A percentile compares a stretch with the other conserved stretches of the same genome.
These are phyloP conservation scores for Melinaea menophilus DNA, from an alignment of 2,888 invertebrate species.

Conservation along the genomic window DNA sequence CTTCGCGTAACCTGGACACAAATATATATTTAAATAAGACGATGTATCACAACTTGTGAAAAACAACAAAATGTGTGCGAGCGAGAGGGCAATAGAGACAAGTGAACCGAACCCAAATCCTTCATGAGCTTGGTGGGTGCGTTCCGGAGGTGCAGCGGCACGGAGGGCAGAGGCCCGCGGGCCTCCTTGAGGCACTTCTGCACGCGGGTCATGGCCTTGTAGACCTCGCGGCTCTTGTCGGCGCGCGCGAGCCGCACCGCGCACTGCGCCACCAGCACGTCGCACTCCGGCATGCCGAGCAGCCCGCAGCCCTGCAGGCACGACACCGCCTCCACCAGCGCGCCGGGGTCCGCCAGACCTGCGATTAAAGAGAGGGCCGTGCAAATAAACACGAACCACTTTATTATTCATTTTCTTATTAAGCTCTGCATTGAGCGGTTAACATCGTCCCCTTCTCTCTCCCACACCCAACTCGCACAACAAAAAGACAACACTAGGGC, in stretches of 20 bases:
- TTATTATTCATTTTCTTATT: background rate
- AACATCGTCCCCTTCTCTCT: background rate
- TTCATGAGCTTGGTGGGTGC: constrained; percentile 89
- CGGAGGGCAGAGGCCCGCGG: constrained; percentile 83
- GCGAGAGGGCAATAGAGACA: background rate
- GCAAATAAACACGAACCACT: background rate
- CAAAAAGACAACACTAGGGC: background rate
- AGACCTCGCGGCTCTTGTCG: constrained; percentile 83
- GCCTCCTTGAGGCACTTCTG: constrained; percentile 78
- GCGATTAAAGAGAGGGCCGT: constrained; percentile 13
- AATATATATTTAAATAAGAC: constrained; percentile 6
- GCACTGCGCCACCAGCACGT: constrained; percentile 86
- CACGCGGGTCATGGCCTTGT: constrained; percentile 78
- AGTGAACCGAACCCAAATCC: constrained; percentile 76
- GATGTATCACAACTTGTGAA: too few relatives aligned
- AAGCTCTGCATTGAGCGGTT: background rate
- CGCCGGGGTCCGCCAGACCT: constrained; percentile 83
- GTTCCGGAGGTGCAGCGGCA: constrained; percentile 88
- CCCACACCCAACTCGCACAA: background rate
- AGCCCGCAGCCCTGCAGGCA: constrained; percentile 88
- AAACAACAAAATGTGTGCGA: background rate
- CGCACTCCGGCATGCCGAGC: constrained; percentile 89
- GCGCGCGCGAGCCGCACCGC: constrained; percentile 87
- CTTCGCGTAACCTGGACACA: constrained; percentile 79
- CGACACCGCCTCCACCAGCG: constrained; percentile 82